Evolutionary conservation across 2,797 vertebrate species (phyloP).

Genomic region (Leptodactylus fallax): DNA sequence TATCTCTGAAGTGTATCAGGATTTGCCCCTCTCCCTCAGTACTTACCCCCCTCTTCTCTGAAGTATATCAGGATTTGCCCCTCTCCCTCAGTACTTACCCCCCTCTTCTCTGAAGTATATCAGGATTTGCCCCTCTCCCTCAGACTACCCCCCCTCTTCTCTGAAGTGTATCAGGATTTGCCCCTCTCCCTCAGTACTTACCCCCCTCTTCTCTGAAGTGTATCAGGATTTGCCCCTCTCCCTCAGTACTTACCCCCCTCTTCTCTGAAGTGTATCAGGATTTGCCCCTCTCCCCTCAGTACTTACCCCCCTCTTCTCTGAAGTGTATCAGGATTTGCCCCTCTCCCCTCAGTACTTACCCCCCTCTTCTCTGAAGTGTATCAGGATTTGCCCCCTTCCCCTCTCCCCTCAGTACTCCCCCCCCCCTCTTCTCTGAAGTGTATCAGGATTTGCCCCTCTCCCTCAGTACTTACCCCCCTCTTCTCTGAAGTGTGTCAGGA

Average conservation of each 20-base stretch:
- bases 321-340: too few species aligned
- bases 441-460: not conserved
- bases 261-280: too few species aligned
- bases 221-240: too few species aligned
- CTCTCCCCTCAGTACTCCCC: too few species aligned
- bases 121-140: not conserved
- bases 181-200: not conserved
- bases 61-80: not conserved
- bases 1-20: slow-evolving; percentile 26
- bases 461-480: not conserved
- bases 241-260: too few species aligned
- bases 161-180: not conserved
- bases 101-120: not conserved
- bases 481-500: not conserved
- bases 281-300: not conserved
- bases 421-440: too few species aligned
- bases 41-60: not conserved
- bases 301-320: too few species aligned
- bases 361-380: too few species aligned
- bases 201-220: not conserved
- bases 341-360: too few species aligned
- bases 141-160: not conserved
- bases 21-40: too few species aligned
- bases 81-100: not conserved
- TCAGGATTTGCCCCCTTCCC: not conserved